Evolutionary conservation across 2,113 vertebrate species (phyloP), one percentile per base, ranked within the genome.

Genomic region (Indicator maculatus): DNA sequence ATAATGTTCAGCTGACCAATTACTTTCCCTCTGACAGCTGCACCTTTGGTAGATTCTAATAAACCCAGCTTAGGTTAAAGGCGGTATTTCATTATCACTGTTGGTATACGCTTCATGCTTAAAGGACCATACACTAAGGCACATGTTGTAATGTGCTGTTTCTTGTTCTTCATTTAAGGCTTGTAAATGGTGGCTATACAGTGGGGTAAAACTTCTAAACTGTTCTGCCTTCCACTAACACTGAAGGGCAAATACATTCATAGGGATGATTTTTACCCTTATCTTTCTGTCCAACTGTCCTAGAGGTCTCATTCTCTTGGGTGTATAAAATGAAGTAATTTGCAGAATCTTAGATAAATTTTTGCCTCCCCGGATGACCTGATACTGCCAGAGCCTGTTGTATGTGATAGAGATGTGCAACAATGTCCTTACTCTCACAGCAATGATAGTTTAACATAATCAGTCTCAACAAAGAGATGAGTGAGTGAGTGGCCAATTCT

Each of bases 231-330:
- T 89, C 24, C 23, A 1, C 39, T 56, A 8, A n/a, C 30, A 53
- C 36, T 23, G 26, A 78, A 66, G 19, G 31, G 9, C 26, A 50
- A 2, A 1, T 14, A 2, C 4, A 67, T 20, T 0, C 0, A 2
- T 11, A 38, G 27, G 47, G 30, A 5, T 55, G 60, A 50, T 26
- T 93, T 91, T 80, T 58, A 58, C 33, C 23, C 23, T 41, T 88
- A 38, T 12, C 19, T 11, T 90, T 38, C 41, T 80, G 38, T 53
- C 91, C 52, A 74, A 0, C 33, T 65, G 6, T 64, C 52, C 33
- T 55, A 19, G 38, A 80, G 14, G 8, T 80, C 27, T 77, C 17
- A 5, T 64, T 90, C 60, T 74, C 91, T 20, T 53, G 39, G 10
- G 11, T 53, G 12, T 63, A 41, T 47, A 52, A 21, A 63, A 80